Conservation (phyloP, 1,140 invertebrate species). For the Araneus ventricosus region DNA sequence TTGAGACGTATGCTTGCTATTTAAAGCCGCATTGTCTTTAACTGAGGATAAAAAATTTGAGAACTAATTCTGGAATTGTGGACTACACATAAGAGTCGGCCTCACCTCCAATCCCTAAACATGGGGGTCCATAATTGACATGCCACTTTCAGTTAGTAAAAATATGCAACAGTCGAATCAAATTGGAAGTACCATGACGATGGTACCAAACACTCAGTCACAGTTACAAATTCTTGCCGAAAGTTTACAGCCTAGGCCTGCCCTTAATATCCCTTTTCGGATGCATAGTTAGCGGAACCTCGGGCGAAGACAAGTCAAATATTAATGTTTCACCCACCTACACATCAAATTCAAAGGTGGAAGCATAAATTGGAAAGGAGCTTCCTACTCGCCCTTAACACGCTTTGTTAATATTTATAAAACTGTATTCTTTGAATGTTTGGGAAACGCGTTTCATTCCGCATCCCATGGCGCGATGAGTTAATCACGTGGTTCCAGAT, state of each 20-base stretch:
- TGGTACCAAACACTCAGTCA: not conserved
- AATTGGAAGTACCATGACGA: not conserved
- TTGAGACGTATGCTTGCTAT: too few relatives aligned
- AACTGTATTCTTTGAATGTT: not conserved
- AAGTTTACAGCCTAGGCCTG: not conserved
- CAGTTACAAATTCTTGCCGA: not conserved
- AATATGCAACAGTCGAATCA: not conserved
- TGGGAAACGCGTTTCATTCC: not conserved
- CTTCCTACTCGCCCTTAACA: not conserved
- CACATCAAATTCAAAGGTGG: not conserved
- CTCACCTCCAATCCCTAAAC: too few relatives aligned
- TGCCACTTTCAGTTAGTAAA: not conserved
- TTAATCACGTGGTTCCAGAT: not conserved
- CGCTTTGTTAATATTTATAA: conserved; percentile 1
- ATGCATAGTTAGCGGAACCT: not conserved
- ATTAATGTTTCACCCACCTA: not conserved
- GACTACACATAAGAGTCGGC: too few relatives aligned
- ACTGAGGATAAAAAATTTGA: too few relatives aligned
- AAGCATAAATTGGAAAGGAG: not conserved
- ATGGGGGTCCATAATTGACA: not conserved
- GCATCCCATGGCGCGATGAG: not conserved
- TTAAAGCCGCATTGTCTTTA: too few relatives aligned
- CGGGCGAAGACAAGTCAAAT: not conserved
- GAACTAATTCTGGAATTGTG: too few relatives aligned
- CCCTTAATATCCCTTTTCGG: not conserved